A percentile compares a stretch with the other conserved stretches of the same genome.
These are phyloP conservation scores for Batillaria attramentaria DNA, from an alignment of 1,140 invertebrate genomes.

Conservation along the genomic window DNA sequence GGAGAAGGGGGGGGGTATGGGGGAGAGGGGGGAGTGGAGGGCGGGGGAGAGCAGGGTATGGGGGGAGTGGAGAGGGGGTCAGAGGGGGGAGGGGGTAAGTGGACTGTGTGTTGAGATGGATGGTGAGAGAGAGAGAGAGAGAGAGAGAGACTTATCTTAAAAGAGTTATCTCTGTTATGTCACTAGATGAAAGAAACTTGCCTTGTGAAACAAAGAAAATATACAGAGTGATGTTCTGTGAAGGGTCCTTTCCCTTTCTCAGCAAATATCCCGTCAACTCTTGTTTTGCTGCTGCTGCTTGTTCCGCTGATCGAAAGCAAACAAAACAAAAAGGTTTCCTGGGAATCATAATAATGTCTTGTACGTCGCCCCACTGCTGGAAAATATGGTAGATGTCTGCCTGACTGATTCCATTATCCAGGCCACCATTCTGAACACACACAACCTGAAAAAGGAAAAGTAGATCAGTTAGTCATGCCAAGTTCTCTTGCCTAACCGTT, in stretches of 20 bases:
- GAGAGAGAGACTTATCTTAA: too few relatives aligned
- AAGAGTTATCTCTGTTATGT: too few relatives aligned
- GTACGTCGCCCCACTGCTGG: conserved; percentile 72
- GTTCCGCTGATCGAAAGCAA: conserved; percentile 72
- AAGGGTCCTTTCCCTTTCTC: conserved; percentile 39
- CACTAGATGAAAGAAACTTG: conserved; percentile 58
- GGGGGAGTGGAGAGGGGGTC: too few relatives aligned
- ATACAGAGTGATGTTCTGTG: conserved; percentile 74
- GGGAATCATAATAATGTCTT: conserved; percentile 78
- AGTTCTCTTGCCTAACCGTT: too few relatives aligned
- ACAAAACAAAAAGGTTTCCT: conserved; percentile 86
- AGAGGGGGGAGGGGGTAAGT: too few relatives aligned
- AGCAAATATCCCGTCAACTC: conserved; percentile 66
- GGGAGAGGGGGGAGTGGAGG: too few relatives aligned
- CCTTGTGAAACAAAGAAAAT: conserved; percentile 77
- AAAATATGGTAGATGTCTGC: conserved; percentile 76
- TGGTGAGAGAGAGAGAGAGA: too few relatives aligned
- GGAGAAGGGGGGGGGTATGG: too few relatives aligned
- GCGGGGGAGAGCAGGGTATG: too few relatives aligned
- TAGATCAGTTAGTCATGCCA: too few relatives aligned
- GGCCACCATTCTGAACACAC: conserved; percentile 83
- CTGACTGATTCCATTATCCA: conserved; percentile 80
- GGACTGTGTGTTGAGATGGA: too few relatives aligned
- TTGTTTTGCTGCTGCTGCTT: conserved; percentile 76
- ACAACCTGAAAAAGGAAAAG: conserved; percentile 74